Conservation (phyloP, 2,797 vertebrate species). For the Pseudochromis fuscus region DNA sequence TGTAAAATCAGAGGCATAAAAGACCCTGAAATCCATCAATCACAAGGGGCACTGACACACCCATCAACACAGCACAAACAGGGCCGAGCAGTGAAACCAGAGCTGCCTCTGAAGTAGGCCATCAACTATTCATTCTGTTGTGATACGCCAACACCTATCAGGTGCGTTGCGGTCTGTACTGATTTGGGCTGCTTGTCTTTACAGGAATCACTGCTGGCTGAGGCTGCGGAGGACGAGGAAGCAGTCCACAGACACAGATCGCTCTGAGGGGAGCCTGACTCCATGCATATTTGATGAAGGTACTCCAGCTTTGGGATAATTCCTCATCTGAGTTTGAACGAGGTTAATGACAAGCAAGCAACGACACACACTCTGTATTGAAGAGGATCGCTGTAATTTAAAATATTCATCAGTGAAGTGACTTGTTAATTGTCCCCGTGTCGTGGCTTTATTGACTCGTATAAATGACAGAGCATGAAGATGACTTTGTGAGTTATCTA, state of each 20-base stretch:
- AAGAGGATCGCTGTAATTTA: slow-evolving; percentile 34
- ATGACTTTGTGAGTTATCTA: slow-evolving; percentile 7
- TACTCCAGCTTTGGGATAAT: slow-evolving; percentile 43
- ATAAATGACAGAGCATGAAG: slow-evolving; percentile 20
- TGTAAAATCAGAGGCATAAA: slow-evolving; percentile 63
- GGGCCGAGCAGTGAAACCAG: slow-evolving; percentile 64
- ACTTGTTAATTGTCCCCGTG: slow-evolving; percentile 30
- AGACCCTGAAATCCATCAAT: slow-evolving; percentile 61
- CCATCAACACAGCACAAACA: slow-evolving; percentile 59
- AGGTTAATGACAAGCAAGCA: slow-evolving; percentile 28
- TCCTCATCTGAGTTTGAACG: slow-evolving; percentile 30
- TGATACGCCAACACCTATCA: slow-evolving; percentile 68
- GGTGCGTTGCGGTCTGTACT: slow-evolving; percentile 68
- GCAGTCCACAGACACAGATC: slow-evolving; percentile 39
- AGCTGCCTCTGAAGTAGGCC: slow-evolving; percentile 79
- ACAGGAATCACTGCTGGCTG: slow-evolving; percentile 67
- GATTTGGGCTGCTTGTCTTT: slow-evolving; percentile 63
- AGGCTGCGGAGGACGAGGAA: slow-evolving; percentile 1
- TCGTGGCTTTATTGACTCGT: slow-evolving; percentile 14
- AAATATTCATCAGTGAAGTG: slow-evolving; percentile 26
- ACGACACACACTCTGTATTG: slow-evolving; percentile 17
- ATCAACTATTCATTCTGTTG: slow-evolving; percentile 80
- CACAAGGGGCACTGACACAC: slow-evolving; percentile 62
- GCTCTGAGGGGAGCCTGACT: slow-evolving; percentile 29
- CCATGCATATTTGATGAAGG: slow-evolving; percentile 68